Evolutionary conservation across 2,888 invertebrate species (phyloP), one percentile per base, ranked within the genome.

Genomic region (Athetis lepigone): DNA sequence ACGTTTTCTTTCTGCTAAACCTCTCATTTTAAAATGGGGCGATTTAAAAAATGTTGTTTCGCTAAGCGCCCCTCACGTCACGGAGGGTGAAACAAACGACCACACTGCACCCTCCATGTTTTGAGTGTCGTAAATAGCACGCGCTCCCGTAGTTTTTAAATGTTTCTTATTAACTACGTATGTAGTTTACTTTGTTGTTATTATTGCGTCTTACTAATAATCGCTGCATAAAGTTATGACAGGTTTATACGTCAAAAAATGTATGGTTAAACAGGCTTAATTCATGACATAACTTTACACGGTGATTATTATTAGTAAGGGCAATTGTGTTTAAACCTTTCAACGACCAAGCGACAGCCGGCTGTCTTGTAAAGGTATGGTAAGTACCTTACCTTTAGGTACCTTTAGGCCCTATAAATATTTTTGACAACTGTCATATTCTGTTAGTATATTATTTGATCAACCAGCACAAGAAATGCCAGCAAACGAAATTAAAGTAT

Each of bases 91-190:
- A 54, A 77, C 58, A 65, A 68, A 75, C 71, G 60, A 66, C 65
- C 71, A 37, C 55, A 58, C 62, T 39, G 56, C 59, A 37, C 58
- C 61, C 69, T 39, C 40, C 54, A 18, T 40, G 43, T 69, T 33
- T 33, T 19, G 47, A 73, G 65, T 60, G 67, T 57, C 58, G 64
- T 74, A 71, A 73, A 72, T 73, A 64, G 65, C 64, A 77, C 59
- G 54, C 61, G 61, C 57, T 57, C 59, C 27, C 25, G 62, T 71
- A 68, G 46, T 68, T 68, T 72, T 71, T 46, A 43, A 71, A 71
- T 62, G 67, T 55, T 71, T 68, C 49, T 61, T 67, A 42, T 61
- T 71, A 67, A 68, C 71, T 62, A 27, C 46, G 36, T 33, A 33
- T 13, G 11, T 43, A 37, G 54, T 39, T 62, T 55, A 43, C 37